Evolutionary conservation across 2,888 invertebrate species (phyloP).

Genomic region (Bursaphelenchus okinawaensis): DNA sequence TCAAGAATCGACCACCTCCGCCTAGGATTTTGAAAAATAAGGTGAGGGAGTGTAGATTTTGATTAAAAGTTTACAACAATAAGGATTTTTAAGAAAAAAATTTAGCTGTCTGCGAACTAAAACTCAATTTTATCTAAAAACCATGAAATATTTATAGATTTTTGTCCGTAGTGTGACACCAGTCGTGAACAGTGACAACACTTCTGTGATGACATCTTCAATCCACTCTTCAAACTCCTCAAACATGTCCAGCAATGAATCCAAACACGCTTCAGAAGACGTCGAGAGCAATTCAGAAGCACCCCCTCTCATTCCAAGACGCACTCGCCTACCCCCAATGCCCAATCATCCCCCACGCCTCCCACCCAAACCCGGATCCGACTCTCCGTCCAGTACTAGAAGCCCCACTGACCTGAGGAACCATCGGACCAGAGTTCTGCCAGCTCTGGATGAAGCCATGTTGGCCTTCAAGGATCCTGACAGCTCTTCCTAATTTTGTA

Average conservation of each 20-base stretch:
- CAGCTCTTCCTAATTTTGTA: background rate
- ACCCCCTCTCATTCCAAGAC: slow-evolving; percentile 11
- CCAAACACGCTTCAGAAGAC: background rate
- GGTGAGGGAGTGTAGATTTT: background rate
- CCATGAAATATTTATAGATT: background rate
- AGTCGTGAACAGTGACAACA: slow-evolving; percentile 1
- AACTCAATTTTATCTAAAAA: no score
- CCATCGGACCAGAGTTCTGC: slow-evolving; percentile 15
- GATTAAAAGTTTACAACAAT: background rate
- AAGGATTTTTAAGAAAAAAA: background rate
- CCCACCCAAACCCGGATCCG: slow-evolving; percentile 26
- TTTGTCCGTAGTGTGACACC: background rate
- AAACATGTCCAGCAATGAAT: background rate
- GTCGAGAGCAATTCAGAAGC: background rate
- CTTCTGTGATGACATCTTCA: slow-evolving; percentile 8
- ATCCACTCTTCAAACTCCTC: slow-evolving; percentile 1
- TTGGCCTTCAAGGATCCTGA: slow-evolving; percentile 7
- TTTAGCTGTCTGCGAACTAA: background rate
- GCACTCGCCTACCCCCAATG: slow-evolving; percentile 2
- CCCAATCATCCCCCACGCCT: slow-evolving; percentile 19
- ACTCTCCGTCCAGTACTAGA: slow-evolving; percentile 12
- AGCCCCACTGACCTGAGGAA: slow-evolving; percentile 21
- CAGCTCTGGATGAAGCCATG: slow-evolving; percentile 12
- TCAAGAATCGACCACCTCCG: slow-evolving; percentile 24
- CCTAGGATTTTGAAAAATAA: slow-evolving; percentile 15